phyloP scores from a whole-genome alignment of 2,113 vertebrate species.

The Lasiurus borealis region DNA sequence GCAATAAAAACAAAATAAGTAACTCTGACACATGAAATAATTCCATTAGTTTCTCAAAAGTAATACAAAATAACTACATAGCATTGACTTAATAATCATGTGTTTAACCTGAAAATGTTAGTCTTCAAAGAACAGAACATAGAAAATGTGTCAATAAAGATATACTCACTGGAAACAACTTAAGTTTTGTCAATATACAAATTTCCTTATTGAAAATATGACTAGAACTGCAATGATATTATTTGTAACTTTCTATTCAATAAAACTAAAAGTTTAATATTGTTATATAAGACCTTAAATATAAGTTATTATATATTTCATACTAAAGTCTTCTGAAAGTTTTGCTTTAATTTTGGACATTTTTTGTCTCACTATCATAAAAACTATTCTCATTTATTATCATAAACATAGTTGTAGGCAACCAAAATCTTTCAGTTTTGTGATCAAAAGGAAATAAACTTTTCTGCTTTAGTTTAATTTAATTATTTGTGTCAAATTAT shows the following conservation, averaged over 20 bases:
- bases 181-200: constrained; percentile 21
- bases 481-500: constrained; percentile 37
- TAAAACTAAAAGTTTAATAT: constrained; percentile 31
- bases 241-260: not conserved
- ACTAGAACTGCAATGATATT: not conserved
- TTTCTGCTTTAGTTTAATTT: constrained; percentile 49
- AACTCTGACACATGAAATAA: not conserved
- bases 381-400: constrained; percentile 57
- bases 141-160: constrained; percentile 1
- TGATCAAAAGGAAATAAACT: constrained; percentile 45
- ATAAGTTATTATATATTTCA: constrained; percentile 28
- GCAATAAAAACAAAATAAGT: not conserved
- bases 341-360: not conserved
- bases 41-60: constrained; percentile 5
- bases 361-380: constrained; percentile 22
- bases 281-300: not conserved
- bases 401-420: not conserved
- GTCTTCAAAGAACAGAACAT: not conserved
- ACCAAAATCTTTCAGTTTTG: constrained; percentile 31
- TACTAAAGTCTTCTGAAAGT: constrained; percentile 5
- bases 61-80: not conserved
- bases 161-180: not conserved
- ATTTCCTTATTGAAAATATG: not conserved
- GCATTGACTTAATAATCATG: not conserved
- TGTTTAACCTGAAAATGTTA: not conserved